A percentile compares a stretch with the other conserved stretches of the same genome.
These are phyloP conservation scores for Noctilio leporinus DNA, from an alignment of 2,113 vertebrate species.

Conservation along the genomic window DNA sequence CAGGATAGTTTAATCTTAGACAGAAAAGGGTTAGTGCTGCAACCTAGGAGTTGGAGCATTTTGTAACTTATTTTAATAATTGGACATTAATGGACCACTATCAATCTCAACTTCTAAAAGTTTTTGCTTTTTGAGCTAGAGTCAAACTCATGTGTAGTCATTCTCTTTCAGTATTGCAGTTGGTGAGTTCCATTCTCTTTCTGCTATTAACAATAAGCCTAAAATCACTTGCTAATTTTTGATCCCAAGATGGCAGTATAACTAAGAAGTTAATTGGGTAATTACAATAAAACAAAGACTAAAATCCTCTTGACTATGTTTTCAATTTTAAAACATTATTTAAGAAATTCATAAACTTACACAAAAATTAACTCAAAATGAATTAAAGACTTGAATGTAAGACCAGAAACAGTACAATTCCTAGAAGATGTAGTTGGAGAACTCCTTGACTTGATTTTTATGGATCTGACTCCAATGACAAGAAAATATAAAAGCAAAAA, in stretches of 20 bases:
- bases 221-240: conserved; percentile 14
- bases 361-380: not conserved
- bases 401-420: not conserved
- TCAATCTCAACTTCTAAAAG: conserved; percentile 8
- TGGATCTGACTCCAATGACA: not conserved
- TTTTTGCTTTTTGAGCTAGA: not conserved
- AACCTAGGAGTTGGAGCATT: not conserved
- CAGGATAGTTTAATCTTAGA: not conserved
- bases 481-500: not conserved
- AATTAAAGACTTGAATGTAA: not conserved
- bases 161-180: not conserved
- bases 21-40: not conserved
- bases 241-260: conserved; percentile 40
- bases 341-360: not conserved
- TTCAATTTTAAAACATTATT: too few relatives aligned
- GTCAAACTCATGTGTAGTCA: not conserved
- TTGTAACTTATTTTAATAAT: not conserved
- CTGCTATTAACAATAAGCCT: conserved; percentile 6
- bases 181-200: not conserved
- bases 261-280: conserved; percentile 56
- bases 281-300: conserved; percentile 56
- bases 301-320: conserved; percentile 33
- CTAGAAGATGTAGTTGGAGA: not conserved
- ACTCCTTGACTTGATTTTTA: not conserved
- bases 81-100: not conserved